A percentile compares a stretch with the other conserved stretches of the same genome.
Evolutionary conservation across 2,113 vertebrate genomes (phyloP).

Genomic region (Misgurnus anguillicaudatus): DNA sequence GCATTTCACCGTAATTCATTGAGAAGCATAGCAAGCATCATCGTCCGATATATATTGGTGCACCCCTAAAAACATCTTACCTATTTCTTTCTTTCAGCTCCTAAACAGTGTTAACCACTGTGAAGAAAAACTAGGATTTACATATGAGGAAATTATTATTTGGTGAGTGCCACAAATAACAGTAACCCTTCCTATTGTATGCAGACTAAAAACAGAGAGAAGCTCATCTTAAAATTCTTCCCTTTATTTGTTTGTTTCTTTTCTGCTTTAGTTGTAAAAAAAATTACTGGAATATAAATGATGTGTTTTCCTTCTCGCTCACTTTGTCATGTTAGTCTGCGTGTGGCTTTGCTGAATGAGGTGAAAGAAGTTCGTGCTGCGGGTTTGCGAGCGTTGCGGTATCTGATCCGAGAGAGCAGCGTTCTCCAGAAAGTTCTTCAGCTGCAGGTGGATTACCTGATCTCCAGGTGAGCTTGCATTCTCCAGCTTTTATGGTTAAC

Average conservation of each 20-base stretch:
- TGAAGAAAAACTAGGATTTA: constrained; percentile 86
- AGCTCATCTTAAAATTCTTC: background rate
- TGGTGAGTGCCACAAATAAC: constrained; percentile 75
- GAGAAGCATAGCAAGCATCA: no score
- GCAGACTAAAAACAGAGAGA: background rate
- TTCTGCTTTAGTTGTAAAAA: background rate
- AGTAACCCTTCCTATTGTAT: no score
- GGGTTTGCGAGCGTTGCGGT: constrained; percentile 84
- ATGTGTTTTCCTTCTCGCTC: background rate
- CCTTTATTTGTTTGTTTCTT: background rate
- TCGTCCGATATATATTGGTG: no score
- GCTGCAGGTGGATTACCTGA: constrained; percentile 88
- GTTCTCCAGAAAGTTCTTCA: constrained; percentile 85
- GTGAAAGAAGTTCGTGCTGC: constrained; percentile 89
- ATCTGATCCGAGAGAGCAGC: constrained; percentile 83
- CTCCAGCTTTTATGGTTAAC: background rate
- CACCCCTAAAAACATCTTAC: background rate
- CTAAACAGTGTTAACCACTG: constrained; percentile 83
- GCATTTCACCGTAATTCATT: no score
- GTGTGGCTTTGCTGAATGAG: constrained; percentile 85
- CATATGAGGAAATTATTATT: constrained; percentile 86
- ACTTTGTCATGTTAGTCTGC: constrained; percentile 70
- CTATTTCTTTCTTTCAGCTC: constrained; percentile 71
- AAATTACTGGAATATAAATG: background rate
- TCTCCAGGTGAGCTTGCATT: constrained; percentile 77